These are phyloP conservation scores for Caenorhabditis virilis DNA, from an alignment of 2,888 invertebrate genomes.

Conservation along the genomic window DNA sequence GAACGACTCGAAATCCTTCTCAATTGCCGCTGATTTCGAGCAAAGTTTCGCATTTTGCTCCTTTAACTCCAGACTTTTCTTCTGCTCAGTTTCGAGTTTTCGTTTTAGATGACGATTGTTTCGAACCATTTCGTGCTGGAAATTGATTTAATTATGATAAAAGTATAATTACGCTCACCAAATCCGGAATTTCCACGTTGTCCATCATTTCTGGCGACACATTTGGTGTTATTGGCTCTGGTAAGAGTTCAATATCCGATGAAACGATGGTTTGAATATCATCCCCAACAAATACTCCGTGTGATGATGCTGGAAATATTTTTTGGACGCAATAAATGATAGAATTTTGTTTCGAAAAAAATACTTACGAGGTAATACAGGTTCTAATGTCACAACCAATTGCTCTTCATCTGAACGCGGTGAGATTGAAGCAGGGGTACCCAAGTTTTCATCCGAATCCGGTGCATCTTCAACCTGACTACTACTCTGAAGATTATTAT, in stretches of 20 bases:
- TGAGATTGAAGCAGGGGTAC: background rate
- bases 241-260: slow-evolving; percentile 16
- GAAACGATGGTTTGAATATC: slow-evolving; percentile 29
- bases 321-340: too few species aligned
- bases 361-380: background rate
- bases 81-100: background rate
- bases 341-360: background rate
- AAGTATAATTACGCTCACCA: background rate
- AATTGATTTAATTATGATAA: background rate
- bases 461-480: too few species aligned
- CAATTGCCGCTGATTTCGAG: background rate
- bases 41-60: background rate
- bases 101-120: background rate
- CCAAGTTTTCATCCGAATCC: background rate
- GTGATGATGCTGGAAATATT: slow-evolving; percentile 9
- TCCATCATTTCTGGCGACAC: background rate
- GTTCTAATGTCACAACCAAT: background rate
- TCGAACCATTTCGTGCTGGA: background rate
- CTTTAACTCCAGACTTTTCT: background rate
- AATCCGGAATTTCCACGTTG: background rate
- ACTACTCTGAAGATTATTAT: too few species aligned
- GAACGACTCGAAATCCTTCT: slow-evolving; percentile 3
- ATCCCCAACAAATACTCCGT: slow-evolving; percentile 5
- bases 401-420: background rate
- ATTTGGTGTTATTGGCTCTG: background rate